Percentiles rank a stretch among this genome's conserved stretches.
Conservation (phyloP, 2,797 vertebrate genomes). For the Margarornis squamiger region DNA sequence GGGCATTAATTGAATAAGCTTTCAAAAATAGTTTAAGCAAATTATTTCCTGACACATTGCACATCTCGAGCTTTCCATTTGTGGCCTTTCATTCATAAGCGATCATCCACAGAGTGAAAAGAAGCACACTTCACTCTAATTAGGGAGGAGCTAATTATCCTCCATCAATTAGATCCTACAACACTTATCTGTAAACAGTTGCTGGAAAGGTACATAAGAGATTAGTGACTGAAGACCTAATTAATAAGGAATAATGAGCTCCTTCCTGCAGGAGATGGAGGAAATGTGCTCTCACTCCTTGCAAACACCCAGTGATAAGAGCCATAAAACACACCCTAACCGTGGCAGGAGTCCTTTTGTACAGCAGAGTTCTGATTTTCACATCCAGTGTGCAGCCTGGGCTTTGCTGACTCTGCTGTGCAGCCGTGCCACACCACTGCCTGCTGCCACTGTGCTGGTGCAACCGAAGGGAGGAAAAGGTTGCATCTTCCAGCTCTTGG, state of each 20-base stretch:
- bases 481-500: not conserved
- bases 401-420: fast-evolving
- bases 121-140: constrained; percentile 70
- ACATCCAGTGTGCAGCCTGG: not conserved
- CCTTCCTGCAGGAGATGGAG: constrained; percentile 36
- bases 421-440: not conserved
- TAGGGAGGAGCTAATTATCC: constrained; percentile 74
- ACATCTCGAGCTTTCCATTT: constrained; percentile 59
- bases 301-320: constrained; percentile 1
- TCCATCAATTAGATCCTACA: constrained; percentile 72
- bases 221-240: constrained; percentile 73
- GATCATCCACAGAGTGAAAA: constrained; percentile 63
- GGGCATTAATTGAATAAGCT: constrained; percentile 71
- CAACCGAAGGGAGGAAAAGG: not conserved
- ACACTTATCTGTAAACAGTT: constrained; percentile 74
- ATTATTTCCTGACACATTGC: constrained; percentile 62
- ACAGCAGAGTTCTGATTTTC: not conserved
- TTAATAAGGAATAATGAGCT: constrained; percentile 76
- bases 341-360: not conserved
- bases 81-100: constrained; percentile 66
- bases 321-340: not conserved
- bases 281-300: constrained; percentile 25
- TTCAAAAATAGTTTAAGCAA: constrained; percentile 73
- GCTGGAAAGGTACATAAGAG: constrained; percentile 69
- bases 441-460: fast-evolving